Base-by-base conservation (phyloP, 2,888 invertebrate species). In the Amiota minor region DNA sequence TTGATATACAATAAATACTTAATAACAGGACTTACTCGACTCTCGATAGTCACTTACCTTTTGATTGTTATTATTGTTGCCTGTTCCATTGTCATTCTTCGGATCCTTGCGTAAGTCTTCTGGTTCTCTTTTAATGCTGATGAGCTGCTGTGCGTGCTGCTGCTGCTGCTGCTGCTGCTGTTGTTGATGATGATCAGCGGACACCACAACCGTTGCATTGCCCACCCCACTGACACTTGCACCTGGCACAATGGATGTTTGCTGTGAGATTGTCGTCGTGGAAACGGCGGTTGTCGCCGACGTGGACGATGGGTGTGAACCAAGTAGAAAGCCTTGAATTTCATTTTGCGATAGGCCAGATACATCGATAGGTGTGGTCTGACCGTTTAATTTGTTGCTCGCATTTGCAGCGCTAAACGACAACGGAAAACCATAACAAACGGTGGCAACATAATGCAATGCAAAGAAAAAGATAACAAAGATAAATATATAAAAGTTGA, bases 261-360 rank as follows among this genome's bases (percentile, higher is more conserved):
- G 88, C 80, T 87, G 84, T 76, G 87, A 83, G 72, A 85, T 84
- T 78, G 86, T 85, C 77, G 88, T 85, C 79, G 88, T 87, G 76
- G 86, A 84, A 78, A 85, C 85, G 76, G 89, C 83, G 75, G 88
- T 87, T 82, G 84, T 79, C 55, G 86, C 78, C 74, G 88, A 82
- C 76, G 86, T 75, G 67, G 85, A 79, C 71, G 89, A 88, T 88
- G 90, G 89, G 89, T 90, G 90, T 86, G 90, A 88, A 86, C 90
- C 90, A 83, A 90, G 89, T 84, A 90, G 85, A 86, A 90, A 87
- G 87, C 90, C 90, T 89, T 90, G 90, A 85, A 90, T 90, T 88
- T 90, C 90, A 89, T 90, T 90, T 87, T 90, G 90, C 88, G 90
- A 90, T 89, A 90, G 89, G 88, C 89, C 88, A 85, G 90, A 89